phyloP scores from a whole-genome alignment of 2,888 invertebrate genomes.

The Syritta pipiens region DNA sequence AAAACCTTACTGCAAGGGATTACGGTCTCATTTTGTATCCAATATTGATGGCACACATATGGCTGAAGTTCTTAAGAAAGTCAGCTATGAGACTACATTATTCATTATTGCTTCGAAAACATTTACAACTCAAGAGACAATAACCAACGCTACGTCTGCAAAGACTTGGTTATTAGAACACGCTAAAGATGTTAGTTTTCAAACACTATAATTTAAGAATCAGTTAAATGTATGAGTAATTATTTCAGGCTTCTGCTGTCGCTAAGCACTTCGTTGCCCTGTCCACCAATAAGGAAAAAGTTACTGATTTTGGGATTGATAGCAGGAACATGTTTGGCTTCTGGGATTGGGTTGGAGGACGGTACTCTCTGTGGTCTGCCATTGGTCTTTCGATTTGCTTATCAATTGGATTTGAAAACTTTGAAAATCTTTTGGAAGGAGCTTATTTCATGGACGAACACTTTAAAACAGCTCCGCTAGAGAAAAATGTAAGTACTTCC shows the following conservation, averaged over 20 bases:
- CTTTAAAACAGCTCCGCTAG: conserved; percentile 90
- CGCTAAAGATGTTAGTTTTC: conserved; percentile 88
- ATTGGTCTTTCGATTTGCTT: conserved; percentile 98
- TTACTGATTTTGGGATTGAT: conserved; percentile 98
- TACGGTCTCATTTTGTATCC: conserved; percentile 96
- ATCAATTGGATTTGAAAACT: conserved; percentile 96
- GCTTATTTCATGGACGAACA: conserved; percentile 97
- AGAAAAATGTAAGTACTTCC: conserved; percentile 87
- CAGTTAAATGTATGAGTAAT: conserved; percentile 36
- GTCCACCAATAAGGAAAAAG: conserved; percentile 96
- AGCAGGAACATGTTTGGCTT: conserved; percentile 99
- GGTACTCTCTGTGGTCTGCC: conserved; percentile 98
- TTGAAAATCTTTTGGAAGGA: conserved; percentile 93
- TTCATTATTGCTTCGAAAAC: conserved; percentile 99
- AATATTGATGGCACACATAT: conserved; percentile 99
- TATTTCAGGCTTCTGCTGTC: conserved; percentile 86
- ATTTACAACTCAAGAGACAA: conserved; percentile 99
- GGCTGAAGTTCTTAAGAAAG: conserved; percentile 93
- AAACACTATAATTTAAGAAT: conserved; percentile 74
- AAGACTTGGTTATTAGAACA: conserved; percentile 94
- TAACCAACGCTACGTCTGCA: conserved; percentile 99
- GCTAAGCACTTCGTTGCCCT: conserved; percentile 99
- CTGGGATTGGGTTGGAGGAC: conserved; percentile 99
- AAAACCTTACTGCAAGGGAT: conserved; percentile 92
- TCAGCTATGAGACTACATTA: conserved; percentile 95